A percentile compares a stretch with the other conserved stretches of the same genome.
phyloP scores from a whole-genome alignment of 2,113 vertebrate genomes.

The Podilymbus podiceps region DNA sequence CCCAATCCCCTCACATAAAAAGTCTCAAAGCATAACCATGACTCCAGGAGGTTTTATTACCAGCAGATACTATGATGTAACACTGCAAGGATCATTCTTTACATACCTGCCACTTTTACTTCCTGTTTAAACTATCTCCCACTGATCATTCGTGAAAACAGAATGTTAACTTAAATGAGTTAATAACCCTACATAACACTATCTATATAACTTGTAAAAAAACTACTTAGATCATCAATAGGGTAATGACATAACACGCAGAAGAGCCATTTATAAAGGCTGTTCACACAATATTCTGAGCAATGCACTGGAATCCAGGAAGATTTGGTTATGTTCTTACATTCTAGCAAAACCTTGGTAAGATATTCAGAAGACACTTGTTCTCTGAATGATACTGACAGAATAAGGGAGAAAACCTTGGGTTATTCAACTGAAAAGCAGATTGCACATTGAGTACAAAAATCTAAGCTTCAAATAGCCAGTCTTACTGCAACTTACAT shows the following conservation, averaged over 20 bases:
- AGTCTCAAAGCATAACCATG: background rate
- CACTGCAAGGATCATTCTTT: background rate
- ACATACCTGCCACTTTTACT: background rate
- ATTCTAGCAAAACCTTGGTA: background rate
- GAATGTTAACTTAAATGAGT: background rate
- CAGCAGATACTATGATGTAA: background rate
- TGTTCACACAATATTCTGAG: background rate
- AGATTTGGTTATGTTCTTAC: background rate
- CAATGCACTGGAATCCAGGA: background rate
- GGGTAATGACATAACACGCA: background rate
- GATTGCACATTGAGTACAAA: background rate
- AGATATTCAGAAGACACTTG: background rate
- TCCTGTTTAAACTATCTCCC: background rate
- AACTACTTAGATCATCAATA: background rate
- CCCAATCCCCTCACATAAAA: background rate
- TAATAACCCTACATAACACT: background rate
- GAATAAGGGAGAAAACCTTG: background rate
- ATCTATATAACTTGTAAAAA: background rate
- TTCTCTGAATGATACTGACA: background rate
- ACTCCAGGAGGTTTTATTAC: background rate
- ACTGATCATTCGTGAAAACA: background rate
- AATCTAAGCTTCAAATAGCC: background rate
- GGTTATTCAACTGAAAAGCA: background rate
- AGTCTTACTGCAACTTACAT: background rate
- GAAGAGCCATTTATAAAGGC: background rate